A percentile compares a stretch with the other conserved stretches of the same genome.
These are phyloP conservation scores for Apteryx owenii DNA, from an alignment of 2,113 vertebrate genomes.

Conservation along the genomic window DNA sequence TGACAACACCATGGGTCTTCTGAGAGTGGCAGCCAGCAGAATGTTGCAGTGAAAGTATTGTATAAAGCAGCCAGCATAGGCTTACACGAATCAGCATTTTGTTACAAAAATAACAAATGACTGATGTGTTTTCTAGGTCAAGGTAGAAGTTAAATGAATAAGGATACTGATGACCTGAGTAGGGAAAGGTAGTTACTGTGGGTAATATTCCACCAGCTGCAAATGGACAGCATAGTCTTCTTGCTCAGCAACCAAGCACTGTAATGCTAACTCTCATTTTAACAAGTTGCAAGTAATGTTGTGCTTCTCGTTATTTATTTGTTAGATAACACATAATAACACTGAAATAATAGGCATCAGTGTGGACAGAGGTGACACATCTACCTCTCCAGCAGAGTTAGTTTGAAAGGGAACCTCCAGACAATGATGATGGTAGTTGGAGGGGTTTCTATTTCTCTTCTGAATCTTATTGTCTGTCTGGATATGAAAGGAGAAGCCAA, in stretches of 20 bases:
- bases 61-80: neutral
- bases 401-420: neutral
- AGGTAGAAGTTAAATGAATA: slow-evolving; percentile 38
- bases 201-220: neutral
- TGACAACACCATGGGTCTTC: slow-evolving; percentile 27
- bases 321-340: neutral
- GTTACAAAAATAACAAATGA: slow-evolving; percentile 53
- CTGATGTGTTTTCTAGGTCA: slow-evolving; percentile 54
- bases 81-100: slow-evolving; percentile 66
- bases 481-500: neutral
- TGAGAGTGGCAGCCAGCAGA: slow-evolving; percentile 47
- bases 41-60: neutral
- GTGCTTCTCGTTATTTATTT: neutral
- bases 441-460: neutral
- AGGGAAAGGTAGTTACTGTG: neutral
- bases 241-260: neutral
- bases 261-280: neutral
- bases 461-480: neutral
- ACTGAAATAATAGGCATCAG: neutral
- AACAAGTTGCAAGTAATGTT: neutral
- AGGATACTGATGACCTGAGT: neutral
- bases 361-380: neutral
- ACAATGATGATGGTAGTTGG: neutral
- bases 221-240: neutral
- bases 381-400: neutral